Percentiles rank a stretch among this genome's conserved stretches.
Evolutionary conservation across 2,888 invertebrate genomes (phyloP).

Genomic region (Calliphora vomitoria): DNA sequence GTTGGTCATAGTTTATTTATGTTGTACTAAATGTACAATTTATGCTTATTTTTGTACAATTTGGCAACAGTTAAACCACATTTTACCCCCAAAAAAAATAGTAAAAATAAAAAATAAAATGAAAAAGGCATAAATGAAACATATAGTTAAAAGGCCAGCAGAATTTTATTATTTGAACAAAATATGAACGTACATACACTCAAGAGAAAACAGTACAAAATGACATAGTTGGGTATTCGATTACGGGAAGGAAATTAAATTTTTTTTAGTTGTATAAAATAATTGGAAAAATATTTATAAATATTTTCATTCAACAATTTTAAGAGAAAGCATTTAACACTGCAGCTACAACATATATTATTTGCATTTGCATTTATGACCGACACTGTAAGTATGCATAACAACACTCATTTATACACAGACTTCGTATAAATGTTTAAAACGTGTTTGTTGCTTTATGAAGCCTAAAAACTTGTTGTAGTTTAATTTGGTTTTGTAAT

Average conservation of each 20-base stretch:
- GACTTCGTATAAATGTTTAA: conserved; percentile 39
- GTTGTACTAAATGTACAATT: conserved; percentile 72
- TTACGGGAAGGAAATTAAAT: too few species aligned
- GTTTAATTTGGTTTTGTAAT: conserved; percentile 45
- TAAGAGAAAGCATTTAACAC: too few species aligned
- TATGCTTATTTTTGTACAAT: conserved; percentile 72
- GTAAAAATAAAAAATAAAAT: conserved; percentile 31
- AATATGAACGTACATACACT: not conserved
- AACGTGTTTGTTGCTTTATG: conserved; percentile 59
- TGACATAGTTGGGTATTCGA: too few species aligned
- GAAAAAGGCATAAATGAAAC: conserved; percentile 51
- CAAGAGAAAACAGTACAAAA: not conserved
- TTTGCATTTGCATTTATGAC: too few species aligned
- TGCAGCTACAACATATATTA: too few species aligned
- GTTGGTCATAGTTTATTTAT: conserved; percentile 68
- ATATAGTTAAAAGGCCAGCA: conserved; percentile 43
- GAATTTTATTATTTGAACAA: conserved; percentile 5
- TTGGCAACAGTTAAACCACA: conserved; percentile 74
- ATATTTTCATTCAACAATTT: too few species aligned
- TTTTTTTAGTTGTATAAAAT: too few species aligned
- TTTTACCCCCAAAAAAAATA: conserved; percentile 42
- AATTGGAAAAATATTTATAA: too few species aligned
- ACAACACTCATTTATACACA: conserved; percentile 19
- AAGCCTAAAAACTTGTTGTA: conserved; percentile 56
- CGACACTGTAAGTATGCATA: too few species aligned